phyloP scores from a whole-genome alignment of 2,113 vertebrate genomes.

The Rattus norvegicus region DNA sequence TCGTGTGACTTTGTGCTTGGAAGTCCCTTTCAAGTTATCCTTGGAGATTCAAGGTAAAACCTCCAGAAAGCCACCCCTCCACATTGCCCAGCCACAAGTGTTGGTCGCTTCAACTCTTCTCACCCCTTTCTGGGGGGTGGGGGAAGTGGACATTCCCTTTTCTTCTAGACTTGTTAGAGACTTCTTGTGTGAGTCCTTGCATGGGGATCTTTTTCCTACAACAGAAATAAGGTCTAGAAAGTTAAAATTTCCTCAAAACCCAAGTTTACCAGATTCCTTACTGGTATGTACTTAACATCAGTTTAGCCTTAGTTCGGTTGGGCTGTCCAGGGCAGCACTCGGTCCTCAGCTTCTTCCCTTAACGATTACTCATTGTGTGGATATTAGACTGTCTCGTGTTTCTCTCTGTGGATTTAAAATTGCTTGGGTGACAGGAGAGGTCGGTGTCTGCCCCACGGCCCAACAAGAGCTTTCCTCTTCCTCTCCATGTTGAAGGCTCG shows the following conservation, averaged over 20 bases:
- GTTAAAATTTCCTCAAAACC: background rate
- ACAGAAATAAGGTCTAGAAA: background rate
- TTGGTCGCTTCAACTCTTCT: background rate
- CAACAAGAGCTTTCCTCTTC: too few relatives aligned
- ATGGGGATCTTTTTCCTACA: background rate
- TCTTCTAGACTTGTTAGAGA: background rate
- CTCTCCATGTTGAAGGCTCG: background rate
- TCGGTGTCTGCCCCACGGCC: accelerated
- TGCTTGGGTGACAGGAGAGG: background rate
- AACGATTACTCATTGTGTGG: background rate
- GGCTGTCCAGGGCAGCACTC: background rate
- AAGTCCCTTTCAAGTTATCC: background rate
- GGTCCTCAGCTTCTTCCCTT: background rate
- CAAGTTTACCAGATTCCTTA: background rate
- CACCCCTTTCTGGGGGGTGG: background rate
- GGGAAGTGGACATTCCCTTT: background rate
- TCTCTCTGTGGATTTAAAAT: background rate
- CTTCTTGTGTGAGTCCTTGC: background rate
- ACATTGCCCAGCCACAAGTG: background rate
- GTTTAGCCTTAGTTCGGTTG: background rate
- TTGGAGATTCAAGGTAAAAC: background rate
- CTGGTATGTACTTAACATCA: background rate
- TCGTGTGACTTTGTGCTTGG: background rate
- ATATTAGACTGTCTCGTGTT: background rate
- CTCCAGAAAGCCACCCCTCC: background rate